Evolutionary conservation across 1,140 invertebrate species (phyloP).

Genomic region (Drosophila bipectinata): DNA sequence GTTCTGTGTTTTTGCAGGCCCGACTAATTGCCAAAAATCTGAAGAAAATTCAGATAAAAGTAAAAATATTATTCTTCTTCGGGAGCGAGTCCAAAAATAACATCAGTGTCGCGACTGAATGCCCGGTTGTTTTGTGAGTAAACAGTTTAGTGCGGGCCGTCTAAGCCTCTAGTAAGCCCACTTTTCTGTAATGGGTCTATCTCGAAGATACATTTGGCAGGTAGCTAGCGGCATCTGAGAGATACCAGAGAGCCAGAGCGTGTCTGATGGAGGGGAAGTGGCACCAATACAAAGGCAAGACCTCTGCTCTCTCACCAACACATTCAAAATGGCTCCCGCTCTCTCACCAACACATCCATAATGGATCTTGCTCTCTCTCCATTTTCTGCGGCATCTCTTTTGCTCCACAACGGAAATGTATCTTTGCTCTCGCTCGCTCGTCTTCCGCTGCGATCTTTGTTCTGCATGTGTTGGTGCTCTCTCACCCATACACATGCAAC

Average conservation of each 20-base stretch:
- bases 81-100: slow-evolving; percentile 46
- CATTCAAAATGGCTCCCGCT: slow-evolving; percentile 5
- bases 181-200: slow-evolving; percentile 37
- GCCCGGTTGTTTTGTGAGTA: slow-evolving; percentile 54
- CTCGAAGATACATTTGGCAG: slow-evolving; percentile 39
- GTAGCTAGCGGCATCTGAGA: slow-evolving; percentile 49
- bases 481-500: slow-evolving; percentile 51
- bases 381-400: background rate
- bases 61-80: slow-evolving; percentile 27
- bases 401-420: background rate
- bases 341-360: slow-evolving; percentile 14
- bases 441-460: slow-evolving; percentile 34
- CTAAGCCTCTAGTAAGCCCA: slow-evolving; percentile 62
- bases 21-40: slow-evolving; percentile 72
- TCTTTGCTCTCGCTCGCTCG: slow-evolving; percentile 46
- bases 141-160: slow-evolving; percentile 56
- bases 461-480: slow-evolving; percentile 57
- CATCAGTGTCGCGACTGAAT: slow-evolving; percentile 24
- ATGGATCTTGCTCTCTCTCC: slow-evolving; percentile 12
- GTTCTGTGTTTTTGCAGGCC: slow-evolving; percentile 60
- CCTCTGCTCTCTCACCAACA: slow-evolving; percentile 16
- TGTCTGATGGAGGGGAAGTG: slow-evolving; percentile 51
- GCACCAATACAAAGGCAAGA: slow-evolving; percentile 34
- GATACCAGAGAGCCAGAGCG: slow-evolving; percentile 25
- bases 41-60: slow-evolving; percentile 46